Evolutionary conservation across 2,113 vertebrate genomes (phyloP).

Genomic region (Phoxinus phoxinus): DNA sequence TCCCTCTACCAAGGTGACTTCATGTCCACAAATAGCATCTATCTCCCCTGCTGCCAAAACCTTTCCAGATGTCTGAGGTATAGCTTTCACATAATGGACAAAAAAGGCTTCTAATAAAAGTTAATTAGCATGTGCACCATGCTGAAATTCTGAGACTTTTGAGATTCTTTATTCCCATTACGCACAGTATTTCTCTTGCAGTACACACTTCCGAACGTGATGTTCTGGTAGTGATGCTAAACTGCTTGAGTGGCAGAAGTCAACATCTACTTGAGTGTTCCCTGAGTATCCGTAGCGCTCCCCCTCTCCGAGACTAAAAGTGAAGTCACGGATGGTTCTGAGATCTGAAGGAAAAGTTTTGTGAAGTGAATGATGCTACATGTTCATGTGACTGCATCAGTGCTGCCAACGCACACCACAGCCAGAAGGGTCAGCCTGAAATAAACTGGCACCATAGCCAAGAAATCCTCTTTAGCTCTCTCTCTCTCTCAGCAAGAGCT

Average conservation of each 20-base stretch:
- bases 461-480: slow-evolving; percentile 40
- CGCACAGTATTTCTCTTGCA: background rate
- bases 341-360: slow-evolving; percentile 32
- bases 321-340: background rate
- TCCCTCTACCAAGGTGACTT: slow-evolving; percentile 59
- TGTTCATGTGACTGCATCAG: slow-evolving; percentile 48
- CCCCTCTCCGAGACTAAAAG: background rate
- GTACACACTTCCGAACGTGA: background rate
- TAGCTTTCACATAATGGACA: slow-evolving; percentile 54
- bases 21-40: slow-evolving; percentile 53
- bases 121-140: slow-evolving; percentile 49
- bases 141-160: slow-evolving; percentile 54
- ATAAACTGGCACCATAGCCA: slow-evolving; percentile 53
- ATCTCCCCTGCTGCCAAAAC: slow-evolving; percentile 39
- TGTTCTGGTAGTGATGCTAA: background rate
- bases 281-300: background rate
- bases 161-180: background rate
- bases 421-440: slow-evolving; percentile 53
- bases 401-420: slow-evolving; percentile 52
- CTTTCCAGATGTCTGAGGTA: slow-evolving; percentile 42
- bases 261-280: background rate
- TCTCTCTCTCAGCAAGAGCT: slow-evolving; percentile 25
- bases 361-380: slow-evolving; percentile 43
- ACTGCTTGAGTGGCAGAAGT: background rate
- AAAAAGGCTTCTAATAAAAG: slow-evolving; percentile 55